Evolutionary conservation across 2,113 vertebrate genomes (phyloP), one percentile per base, ranked within the genome.

Genomic region (Saccopteryx bilineata): DNA sequence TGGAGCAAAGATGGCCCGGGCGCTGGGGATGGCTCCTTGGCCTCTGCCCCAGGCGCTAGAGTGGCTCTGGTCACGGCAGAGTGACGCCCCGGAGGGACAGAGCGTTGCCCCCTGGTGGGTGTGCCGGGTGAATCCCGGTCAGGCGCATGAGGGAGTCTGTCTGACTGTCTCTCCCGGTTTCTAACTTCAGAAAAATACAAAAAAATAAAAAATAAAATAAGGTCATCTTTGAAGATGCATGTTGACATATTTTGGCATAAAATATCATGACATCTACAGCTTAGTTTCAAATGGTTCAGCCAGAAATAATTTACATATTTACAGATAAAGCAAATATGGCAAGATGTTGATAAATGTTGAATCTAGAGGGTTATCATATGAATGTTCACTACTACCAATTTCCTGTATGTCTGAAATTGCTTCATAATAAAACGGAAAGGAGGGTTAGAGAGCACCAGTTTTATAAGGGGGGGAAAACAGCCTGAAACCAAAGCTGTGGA

Each of bases 201-300:
- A 39, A 39, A 39, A 39, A 39, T 3, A 39, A 39, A 39, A 39
- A n/a, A n/a, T n/a, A n/a, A n/a, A n/a, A n/a, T n/a, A n/a, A n/a
- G n/a, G 39, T 85, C 91, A 65, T n/a, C 74, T 94, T 94, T 92
- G n/a, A 15, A 56, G 58, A 92, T 13, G 31, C 56, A 96, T 80
- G 14, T 14, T 65, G 26, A 86, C 60, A 50, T 50, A 69, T 39
- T 80, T 63, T 90, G 17, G 10, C 17, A 15, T 82, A 23, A 94
- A 82, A 24, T 82, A 54, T 48, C 93, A 87, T 69, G 48, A 80
- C 13, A 15, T 68, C 65, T 80, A 90, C 39, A 94, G 79, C 9
- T 95, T 86, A 86, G 39, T 79, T 90, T 90, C 76, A 90, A 93
- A 54, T 7, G 11, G 11, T 61, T 78, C 65, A 24, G n/a, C 12